Conservation (phyloP, 1,140 invertebrate species). For the Zaprionus camerounensis region DNA sequence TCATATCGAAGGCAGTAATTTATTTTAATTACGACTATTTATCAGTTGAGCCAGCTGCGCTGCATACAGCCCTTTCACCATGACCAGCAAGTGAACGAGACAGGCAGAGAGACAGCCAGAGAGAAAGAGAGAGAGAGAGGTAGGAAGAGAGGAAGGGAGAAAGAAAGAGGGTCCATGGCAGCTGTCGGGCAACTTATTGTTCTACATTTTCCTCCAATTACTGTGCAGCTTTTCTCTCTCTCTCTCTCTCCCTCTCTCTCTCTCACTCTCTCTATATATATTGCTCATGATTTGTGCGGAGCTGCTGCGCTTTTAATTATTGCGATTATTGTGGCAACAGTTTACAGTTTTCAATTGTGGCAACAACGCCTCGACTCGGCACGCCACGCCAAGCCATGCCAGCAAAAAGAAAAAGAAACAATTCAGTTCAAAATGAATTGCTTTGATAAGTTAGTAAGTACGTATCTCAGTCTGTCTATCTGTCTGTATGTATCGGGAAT, state of each 20-base stretch:
- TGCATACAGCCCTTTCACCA: constrained; percentile 37
- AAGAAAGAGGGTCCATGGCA: constrained; percentile 10
- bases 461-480: constrained; percentile 3
- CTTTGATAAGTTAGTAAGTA: constrained; percentile 36
- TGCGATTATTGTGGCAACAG: constrained; percentile 78
- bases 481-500: constrained; percentile 8
- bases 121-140: background rate
- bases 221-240: constrained; percentile 31
- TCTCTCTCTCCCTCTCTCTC: constrained; percentile 4
- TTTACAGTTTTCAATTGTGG: constrained; percentile 72
- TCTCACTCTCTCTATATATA: background rate
- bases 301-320: constrained; percentile 71
- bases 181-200: constrained; percentile 56
- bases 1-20: constrained; percentile 40
- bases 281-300: constrained; percentile 65
- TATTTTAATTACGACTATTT: constrained; percentile 51
- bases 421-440: constrained; percentile 73
- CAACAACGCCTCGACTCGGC: constrained; percentile 18
- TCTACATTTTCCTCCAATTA: constrained; percentile 67
- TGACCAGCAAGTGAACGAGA: constrained; percentile 14
- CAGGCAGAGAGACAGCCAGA: background rate
- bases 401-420: constrained; percentile 40
- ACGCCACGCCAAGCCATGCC: constrained; percentile 6
- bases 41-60: constrained; percentile 34
- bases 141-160: background rate